Evolutionary conservation across 1,140 invertebrate species (phyloP).

Genomic region (Nasonia longicornis): DNA sequence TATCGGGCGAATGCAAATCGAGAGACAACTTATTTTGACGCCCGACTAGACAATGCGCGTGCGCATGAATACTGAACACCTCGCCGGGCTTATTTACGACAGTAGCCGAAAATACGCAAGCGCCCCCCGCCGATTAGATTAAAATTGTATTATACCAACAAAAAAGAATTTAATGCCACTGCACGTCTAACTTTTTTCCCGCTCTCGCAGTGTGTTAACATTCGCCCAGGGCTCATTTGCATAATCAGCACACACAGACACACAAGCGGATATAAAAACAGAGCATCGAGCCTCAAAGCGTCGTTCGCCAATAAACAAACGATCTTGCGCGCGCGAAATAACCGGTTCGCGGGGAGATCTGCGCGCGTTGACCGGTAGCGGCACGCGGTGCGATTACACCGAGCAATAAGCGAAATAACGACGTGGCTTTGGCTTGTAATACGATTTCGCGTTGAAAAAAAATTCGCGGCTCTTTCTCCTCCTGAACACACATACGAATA

Average conservation of each 20-base stretch:
- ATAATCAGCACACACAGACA: neutral
- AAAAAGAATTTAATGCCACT: neutral
- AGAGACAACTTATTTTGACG: conserved; percentile 18
- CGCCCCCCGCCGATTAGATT: neutral
- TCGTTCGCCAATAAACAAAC: conserved; percentile 34
- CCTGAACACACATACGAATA: neutral
- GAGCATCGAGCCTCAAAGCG: neutral
- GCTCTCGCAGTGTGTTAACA: neutral
- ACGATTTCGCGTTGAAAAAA: conserved; percentile 39
- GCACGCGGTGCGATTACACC: conserved; percentile 19
- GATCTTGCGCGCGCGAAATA: conserved; percentile 24
- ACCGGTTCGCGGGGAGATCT: conserved; percentile 26
- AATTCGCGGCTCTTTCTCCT: neutral
- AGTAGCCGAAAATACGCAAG: neutral
- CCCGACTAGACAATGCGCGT: neutral
- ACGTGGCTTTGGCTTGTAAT: conserved; percentile 17
- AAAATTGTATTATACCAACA: neutral
- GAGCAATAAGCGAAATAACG: conserved; percentile 43
- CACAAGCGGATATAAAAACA: neutral
- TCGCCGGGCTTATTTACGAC: conserved; percentile 1
- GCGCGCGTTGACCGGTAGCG: conserved; percentile 37
- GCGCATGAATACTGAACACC: neutral
- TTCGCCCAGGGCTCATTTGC: neutral
- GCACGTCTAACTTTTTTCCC: neutral
- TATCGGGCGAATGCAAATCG: conserved; percentile 39